Conservation (phyloP, 2,888 invertebrate species). For the Apeira syringaria region DNA sequence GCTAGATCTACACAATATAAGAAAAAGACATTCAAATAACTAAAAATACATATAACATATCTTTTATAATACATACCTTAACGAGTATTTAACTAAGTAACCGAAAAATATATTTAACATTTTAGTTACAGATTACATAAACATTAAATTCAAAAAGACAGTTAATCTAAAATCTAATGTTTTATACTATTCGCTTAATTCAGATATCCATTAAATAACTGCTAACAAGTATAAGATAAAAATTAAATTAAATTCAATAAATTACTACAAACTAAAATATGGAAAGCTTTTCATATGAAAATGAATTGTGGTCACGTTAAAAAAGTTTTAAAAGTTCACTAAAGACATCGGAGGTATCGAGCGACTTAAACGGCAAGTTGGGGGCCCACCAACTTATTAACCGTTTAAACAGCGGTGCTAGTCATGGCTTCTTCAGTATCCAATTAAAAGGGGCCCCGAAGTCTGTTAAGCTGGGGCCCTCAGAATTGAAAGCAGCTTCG, state of each 20-base stretch:
- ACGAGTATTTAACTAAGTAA: too few species aligned
- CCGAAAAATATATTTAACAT: too few species aligned
- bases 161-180: too few species aligned
- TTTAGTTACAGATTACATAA: too few species aligned
- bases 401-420: slow-evolving; percentile 5
- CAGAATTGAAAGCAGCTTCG: slow-evolving; percentile 43
- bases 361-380: not conserved
- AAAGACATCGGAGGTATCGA: not conserved
- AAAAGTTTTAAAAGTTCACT: not conserved
- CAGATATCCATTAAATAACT: too few species aligned
- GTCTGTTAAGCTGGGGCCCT: slow-evolving; percentile 50
- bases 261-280: slow-evolving; percentile 4
- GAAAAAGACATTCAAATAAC: too few species aligned
- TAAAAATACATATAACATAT: too few species aligned
- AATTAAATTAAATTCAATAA: not conserved
- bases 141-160: too few species aligned
- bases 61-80: too few species aligned
- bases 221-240: too few species aligned
- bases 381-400: not conserved
- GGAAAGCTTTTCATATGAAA: not conserved
- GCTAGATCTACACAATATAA: too few species aligned
- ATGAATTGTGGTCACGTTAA: slow-evolving; percentile 1
- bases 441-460: slow-evolving; percentile 55
- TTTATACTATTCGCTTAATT: too few species aligned
- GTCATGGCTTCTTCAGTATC: slow-evolving; percentile 55